Evolutionary conservation across 2,797 vertebrate species (phyloP).

Genomic region (Antrozous pallidus): DNA sequence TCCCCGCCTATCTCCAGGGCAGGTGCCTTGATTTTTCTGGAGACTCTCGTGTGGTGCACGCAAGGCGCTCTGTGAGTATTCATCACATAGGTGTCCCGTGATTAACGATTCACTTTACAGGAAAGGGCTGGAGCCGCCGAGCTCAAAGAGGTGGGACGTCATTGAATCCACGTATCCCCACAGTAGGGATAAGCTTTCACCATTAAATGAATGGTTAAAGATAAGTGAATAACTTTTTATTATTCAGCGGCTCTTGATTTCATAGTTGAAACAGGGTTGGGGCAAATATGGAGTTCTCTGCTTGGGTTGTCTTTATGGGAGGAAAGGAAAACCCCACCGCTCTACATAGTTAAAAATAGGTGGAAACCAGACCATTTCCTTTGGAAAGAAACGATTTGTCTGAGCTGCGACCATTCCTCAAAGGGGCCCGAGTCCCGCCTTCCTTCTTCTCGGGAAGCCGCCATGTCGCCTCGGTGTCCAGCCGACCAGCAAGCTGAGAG

Average conservation of each 20-base stretch:
- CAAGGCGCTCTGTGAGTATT: neutral
- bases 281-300: neutral
- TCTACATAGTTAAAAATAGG: conserved; percentile 40
- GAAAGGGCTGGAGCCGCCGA: neutral
- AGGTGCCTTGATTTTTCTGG: neutral
- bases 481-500: neutral
- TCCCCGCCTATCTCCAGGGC: neutral
- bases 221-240: conserved; percentile 47
- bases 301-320: conserved; percentile 25
- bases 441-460: neutral
- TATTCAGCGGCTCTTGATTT: conserved; percentile 26
- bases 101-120: conserved; percentile 14
- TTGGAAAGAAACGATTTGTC: conserved; percentile 55
- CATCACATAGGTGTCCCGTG: neutral
- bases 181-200: neutral
- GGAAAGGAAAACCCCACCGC: neutral
- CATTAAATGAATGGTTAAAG: conserved; percentile 34
- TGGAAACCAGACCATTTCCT: conserved; percentile 56
- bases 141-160: neutral
- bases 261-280: neutral
- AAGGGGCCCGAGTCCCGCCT: conserved; percentile 35
- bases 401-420: conserved; percentile 45
- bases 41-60: neutral
- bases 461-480: neutral
- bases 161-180: conserved; percentile 32